Evolutionary conservation across 2,113 vertebrate species (phyloP), one percentile per base, ranked within the genome.

Genomic region (Scomber japonicus): DNA sequence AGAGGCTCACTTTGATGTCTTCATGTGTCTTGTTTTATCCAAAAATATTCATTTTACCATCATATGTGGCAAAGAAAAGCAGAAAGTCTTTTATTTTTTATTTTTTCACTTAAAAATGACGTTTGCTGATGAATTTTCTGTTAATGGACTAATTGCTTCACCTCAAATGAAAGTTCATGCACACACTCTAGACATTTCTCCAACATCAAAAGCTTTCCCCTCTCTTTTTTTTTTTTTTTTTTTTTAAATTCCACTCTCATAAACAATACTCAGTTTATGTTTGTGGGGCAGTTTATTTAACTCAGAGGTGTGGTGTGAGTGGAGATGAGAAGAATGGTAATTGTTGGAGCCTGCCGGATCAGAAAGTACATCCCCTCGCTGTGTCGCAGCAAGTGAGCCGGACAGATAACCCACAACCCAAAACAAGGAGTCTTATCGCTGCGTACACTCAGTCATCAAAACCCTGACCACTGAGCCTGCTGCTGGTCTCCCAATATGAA

Each of bases 181-280:
- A 35, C 7, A 7, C 75, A 46, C 24, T 1, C 64, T 35, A 30
- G 27, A 78, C 50, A 19, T 63, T 64, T 5, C 24, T 27, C 35
- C 19, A 5, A 57, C 74, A 64, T 89, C 71, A 81, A 86, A 89
- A 5, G 56, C 65, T 5, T 53, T n/a, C 35, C 51, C 44, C 11
- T 40, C 31, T 35, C 7, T 6, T 35, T 35, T 35, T 35, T 35
- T 40, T 7, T 35, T 35, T 40, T 7, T 45, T 51, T 60, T 78
- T 73, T 65, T 30, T 27, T 2, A 27, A 27, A 76, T 61, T 75
- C 45, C 24, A 21, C 50, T 60, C 1, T 49, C 21, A 65, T 49
- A 80, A 85, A 89, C 85, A 88, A 81, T 31, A 13, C 60, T n/a
- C 35, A 1, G 75, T 81, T 81, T 78, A 24, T 71, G 24, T 76